Conservation (phyloP, 2,113 vertebrate species). For the Salvelinus alpinus region DNA sequence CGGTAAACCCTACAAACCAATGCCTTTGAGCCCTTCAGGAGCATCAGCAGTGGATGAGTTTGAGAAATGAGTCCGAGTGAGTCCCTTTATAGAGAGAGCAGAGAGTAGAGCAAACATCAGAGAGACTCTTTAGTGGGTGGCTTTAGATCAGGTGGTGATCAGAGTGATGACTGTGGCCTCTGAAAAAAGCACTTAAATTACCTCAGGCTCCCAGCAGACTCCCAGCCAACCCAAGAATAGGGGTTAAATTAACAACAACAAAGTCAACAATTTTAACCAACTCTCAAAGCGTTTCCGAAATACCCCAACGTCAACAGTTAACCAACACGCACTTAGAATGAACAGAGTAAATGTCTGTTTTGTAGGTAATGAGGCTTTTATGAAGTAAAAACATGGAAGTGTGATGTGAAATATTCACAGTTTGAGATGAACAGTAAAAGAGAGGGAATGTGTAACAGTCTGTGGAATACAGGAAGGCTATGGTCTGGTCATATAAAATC, state of each 20-base stretch:
- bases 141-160: conserved; percentile 37
- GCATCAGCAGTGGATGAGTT: conserved; percentile 37
- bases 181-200: conserved; percentile 55
- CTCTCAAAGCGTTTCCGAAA: conserved; percentile 48
- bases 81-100: conserved; percentile 28
- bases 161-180: conserved; percentile 50
- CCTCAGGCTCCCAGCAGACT: conserved; percentile 31
- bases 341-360: conserved; percentile 58
- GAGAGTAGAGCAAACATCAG: conserved; percentile 49
- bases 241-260: conserved; percentile 57
- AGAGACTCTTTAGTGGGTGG: conserved; percentile 46
- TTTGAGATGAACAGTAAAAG: conserved; percentile 29
- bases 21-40: conserved; percentile 5
- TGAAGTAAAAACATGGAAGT: conserved; percentile 53
- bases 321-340: conserved; percentile 41
- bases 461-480: conserved; percentile 9
- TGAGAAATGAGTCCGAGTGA: conserved; percentile 40
- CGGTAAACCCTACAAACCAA: conserved; percentile 19
- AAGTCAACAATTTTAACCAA: conserved; percentile 61
- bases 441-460: conserved; percentile 18
- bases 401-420: conserved; percentile 64
- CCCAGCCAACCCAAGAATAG: conserved; percentile 49
- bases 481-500: conserved; percentile 17
- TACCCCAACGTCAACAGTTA: conserved; percentile 49
- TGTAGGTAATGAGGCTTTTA: conserved; percentile 49